Base-by-base conservation (phyloP, 2,113 vertebrate species). In the Sphaerodactylus townsendi region DNA sequence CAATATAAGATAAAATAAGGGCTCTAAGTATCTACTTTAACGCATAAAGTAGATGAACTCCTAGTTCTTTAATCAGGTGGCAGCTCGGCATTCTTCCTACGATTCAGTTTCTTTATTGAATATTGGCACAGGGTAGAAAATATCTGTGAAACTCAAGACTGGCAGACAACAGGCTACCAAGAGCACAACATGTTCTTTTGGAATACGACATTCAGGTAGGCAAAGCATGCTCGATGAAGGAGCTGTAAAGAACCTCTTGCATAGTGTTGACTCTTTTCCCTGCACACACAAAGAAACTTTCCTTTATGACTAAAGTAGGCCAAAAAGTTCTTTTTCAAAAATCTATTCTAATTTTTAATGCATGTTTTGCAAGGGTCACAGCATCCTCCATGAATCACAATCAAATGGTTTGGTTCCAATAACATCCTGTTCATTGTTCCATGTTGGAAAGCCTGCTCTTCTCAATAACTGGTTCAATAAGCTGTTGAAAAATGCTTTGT, bases 391-490 rank as follows among this genome's bases (percentile, higher is more conserved):
- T 88, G 86, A 83, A 93, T 90, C 91, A 91, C 86, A 76, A 65
- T 86, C 81, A 91, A 84, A 59, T 88, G 56, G n/a, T 68, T 90
- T 92, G 35, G 79, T 70, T 50, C 59, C 46, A 44, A 85, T 91
- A 93, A 87, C 82, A 87, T 90, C 88, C 86, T 91, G 88, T 64
- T 66, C 30, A 68, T 82, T 85, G 79, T 85, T 92, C 80, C 56
- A 59, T 13, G 77, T 76, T 90, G 79, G 50, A 90, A 92, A 91
- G 85, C 30, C 62, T 89, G 62, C 28, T 91, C 73, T 81, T 92
- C 91, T 92, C 88, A 95, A 95, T 93, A 94, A 92, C 66, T 87
- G 87, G 94, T 92, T 94, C 93, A 92, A 94, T 94, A 95, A 93
- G 86, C 79, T 85, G 87, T 83, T 95, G 94, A 95, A 89, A 95